Evolutionary conservation across 2,797 vertebrate species (phyloP), one percentile per base, ranked within the genome.

Genomic region (Helostoma temminkii): DNA sequence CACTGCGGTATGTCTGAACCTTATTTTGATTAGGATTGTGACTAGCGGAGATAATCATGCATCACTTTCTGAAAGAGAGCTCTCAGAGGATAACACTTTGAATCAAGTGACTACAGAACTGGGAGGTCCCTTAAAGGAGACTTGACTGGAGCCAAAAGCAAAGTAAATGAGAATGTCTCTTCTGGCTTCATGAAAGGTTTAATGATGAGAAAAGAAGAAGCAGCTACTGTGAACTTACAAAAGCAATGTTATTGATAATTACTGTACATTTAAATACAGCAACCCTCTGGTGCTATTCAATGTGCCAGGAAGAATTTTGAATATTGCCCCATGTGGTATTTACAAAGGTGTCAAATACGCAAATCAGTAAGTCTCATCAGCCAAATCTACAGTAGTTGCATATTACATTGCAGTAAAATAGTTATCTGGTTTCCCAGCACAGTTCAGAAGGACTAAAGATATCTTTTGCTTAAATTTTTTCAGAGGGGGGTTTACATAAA

Each of bases 221-320:
- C 45, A n/a, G 66, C 65, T 21, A 75, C 61, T 64, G 61, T 67
- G n/a, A 52, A 53, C 54, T 47, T 50, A 18, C 56, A 62, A 72
- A 85, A 59, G 62, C 66, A 48, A 18, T 32, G 11, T 76, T 80
- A 76, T 77, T 79, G 81, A 83, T 88, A 79, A 89, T 88, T 80
- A 82, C 69, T 66, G 80, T 71, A 83, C 55, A 71, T 68, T 84
- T 45, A 77, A 70, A 55, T 45, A 37, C 71, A 36, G 36, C 30
- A 66, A 50, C 50, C 75, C 68, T 18, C 9, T 56, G 55, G 49
- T 66, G 25, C 56, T 24, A 85, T 83, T 88, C 59, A 85, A 11
- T 9, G 49, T 76, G 58, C 55, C 87, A 88, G 87, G 86, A 91
- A 89, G 84, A 76, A 50, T 52, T 57, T 47, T 84, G 76, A 89